Conservation (phyloP, 2,113 vertebrate genomes). For the Odobenus rosmarus region DNA sequence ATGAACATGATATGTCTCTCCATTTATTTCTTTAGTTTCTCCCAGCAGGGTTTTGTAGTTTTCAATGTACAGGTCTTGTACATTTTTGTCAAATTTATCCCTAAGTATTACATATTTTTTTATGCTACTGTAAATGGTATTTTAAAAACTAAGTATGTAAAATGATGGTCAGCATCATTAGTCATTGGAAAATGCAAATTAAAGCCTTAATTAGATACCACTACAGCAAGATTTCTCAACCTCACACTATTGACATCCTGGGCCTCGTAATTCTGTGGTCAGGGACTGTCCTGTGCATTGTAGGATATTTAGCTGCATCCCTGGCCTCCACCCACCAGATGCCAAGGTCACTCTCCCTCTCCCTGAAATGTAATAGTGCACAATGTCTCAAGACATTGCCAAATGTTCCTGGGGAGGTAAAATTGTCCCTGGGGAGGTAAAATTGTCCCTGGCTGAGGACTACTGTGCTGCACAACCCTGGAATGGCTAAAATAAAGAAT, state of each 20-base stretch:
- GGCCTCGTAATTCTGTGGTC: neutral
- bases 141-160: neutral
- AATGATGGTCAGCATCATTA: neutral
- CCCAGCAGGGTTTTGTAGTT: neutral
- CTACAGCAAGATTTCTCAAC: neutral
- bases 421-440: neutral
- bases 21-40: neutral
- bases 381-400: neutral
- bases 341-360: neutral
- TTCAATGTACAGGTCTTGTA: neutral
- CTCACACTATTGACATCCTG: neutral
- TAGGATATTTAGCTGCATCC: neutral
- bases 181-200: neutral
- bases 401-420: neutral
- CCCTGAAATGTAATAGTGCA: neutral
- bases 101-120: neutral
- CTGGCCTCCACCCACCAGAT: neutral
- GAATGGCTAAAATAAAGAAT: neutral
- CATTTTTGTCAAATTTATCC: neutral
- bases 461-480: neutral
- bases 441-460: neutral
- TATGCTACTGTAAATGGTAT: neutral
- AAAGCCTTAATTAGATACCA: neutral
- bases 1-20: neutral
- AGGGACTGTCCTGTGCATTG: neutral